A percentile compares a stretch with the other conserved stretches of the same genome.
phyloP scores from a whole-genome alignment of 2,888 invertebrate genomes.

The Drosophila robusta region DNA sequence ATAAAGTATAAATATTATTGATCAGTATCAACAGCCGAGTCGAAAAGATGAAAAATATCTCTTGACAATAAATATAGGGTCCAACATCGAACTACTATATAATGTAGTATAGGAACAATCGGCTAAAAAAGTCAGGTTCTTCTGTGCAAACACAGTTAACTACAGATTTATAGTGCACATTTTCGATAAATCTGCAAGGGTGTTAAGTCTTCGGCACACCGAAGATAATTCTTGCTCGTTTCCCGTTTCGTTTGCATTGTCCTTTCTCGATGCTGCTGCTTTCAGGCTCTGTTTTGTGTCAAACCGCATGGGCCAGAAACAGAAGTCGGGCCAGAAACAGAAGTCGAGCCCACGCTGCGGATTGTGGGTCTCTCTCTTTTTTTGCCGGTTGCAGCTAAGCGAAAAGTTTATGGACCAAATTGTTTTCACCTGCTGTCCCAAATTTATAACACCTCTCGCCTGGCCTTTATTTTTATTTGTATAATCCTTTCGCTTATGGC shows the following conservation, averaged over 20 bases:
- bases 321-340: slow-evolving; percentile 58
- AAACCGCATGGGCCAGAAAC: slow-evolving; percentile 66
- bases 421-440: slow-evolving; percentile 80
- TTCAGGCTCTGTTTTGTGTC: slow-evolving; percentile 54
- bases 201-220: not conserved
- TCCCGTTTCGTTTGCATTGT: slow-evolving; percentile 7
- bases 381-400: slow-evolving; percentile 59
- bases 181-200: not conserved
- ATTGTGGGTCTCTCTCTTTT: slow-evolving; percentile 17
- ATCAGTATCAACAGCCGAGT: too few relatives aligned
- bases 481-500: slow-evolving; percentile 76
- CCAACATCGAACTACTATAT: too few relatives aligned
- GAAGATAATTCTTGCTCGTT: not conserved
- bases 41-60: too few relatives aligned
- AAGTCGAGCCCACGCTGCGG: slow-evolving; percentile 44
- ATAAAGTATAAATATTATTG: too few relatives aligned
- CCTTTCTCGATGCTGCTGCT: slow-evolving; percentile 18
- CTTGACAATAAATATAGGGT: too few relatives aligned
- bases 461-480: slow-evolving; percentile 75
- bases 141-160: too few relatives aligned
- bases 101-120: too few relatives aligned
- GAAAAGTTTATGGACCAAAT: slow-evolving; percentile 80
- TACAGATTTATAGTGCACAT: too few relatives aligned
- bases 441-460: slow-evolving; percentile 75
- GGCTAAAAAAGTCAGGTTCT: too few relatives aligned